Conservation (phyloP, 2,113 vertebrate species). For the Salvelinus alpinus region DNA sequence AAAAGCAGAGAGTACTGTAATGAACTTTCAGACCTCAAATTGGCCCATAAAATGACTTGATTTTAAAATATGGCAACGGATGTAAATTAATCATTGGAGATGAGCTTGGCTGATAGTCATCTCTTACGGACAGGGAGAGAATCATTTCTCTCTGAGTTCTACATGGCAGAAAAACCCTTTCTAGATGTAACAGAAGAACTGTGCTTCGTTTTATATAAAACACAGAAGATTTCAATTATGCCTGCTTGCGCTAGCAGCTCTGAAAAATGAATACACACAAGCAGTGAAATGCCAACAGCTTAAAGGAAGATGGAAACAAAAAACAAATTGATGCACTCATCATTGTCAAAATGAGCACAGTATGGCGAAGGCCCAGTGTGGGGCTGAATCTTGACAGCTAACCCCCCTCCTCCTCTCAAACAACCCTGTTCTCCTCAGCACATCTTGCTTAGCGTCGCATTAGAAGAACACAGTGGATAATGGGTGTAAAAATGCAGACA, state of each 20-base stretch:
- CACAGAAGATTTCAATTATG: constrained; percentile 14
- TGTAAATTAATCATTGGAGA: neutral
- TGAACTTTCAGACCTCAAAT: neutral
- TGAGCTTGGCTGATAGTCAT: constrained; percentile 20
- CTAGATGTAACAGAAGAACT: constrained; percentile 1
- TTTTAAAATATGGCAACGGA: no score
- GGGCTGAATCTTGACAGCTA: constrained; percentile 38
- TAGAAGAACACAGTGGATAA: constrained; percentile 34
- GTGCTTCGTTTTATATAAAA: constrained; percentile 15
- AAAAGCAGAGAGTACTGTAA: neutral
- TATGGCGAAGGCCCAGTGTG: constrained; percentile 9
- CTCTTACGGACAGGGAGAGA: constrained; percentile 17
- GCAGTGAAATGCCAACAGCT: constrained; percentile 24
- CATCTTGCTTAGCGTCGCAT: constrained; percentile 25
- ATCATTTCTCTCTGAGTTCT: neutral
- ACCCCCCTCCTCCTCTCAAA: constrained; percentile 22
- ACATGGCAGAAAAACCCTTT: neutral
- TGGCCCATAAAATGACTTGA: neutral
- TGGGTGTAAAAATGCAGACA: constrained; percentile 32
- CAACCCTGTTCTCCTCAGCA: constrained; percentile 21
- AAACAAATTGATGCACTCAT: constrained; percentile 42
- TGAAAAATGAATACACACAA: constrained; percentile 22
- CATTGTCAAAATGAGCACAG: constrained; percentile 57
- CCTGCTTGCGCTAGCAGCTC: constrained; percentile 6
- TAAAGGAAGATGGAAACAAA: constrained; percentile 16